Evolutionary conservation across 2,888 invertebrate genomes (phyloP), one percentile per base, ranked within the genome.

Genomic region (Epiblema foenella): DNA sequence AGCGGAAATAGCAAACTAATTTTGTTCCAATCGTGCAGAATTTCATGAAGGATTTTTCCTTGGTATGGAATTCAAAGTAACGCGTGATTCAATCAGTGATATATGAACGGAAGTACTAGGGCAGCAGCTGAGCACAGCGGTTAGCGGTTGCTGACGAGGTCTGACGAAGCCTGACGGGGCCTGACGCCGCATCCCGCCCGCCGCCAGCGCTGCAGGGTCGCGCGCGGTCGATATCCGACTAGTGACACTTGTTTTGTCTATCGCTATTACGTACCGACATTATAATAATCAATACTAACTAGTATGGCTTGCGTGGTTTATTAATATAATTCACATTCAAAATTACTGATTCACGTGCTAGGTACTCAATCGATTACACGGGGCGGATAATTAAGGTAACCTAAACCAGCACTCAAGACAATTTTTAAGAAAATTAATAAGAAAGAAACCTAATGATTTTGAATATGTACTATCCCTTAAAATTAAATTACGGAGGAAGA

Each of bases 81-180:
- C 46, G 5, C n/a, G 7, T n/a, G n/a, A n/a, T n/a, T n/a, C 46
- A 46, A 46, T 46, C 46, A 46, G 46, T n/a, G n/a, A 5, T 46
- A 46, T 46, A 46, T 46, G 12, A 24, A 37, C 12, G n/a, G n/a
- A 29, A 56, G n/a, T 56, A 29, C 56, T 56, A 56, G 29, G 56
- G 56, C 56, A 29, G 15, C 56, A 56, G 56, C 56, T 56, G 56
- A 56, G 56, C 56, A 56, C 54, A 56, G 9, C 52, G 52, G 20
- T 24, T 56, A 56, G 9, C 52, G 52, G 20, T 24, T 56, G 56
- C 56, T 56, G 56, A 56, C 56, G 56, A 56, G 56, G 56, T 29
- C 29, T 29, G 56, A 56, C 56, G 56, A 56, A 15, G 52, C 52
- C 52, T 52, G 52, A 52, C 52, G 52, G 52, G 24, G 56, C 29